Percentiles rank a stretch among this genome's conserved stretches.
Conservation (phyloP, 2,888 invertebrate genomes). For the Gymnosoma rotundatum region DNA sequence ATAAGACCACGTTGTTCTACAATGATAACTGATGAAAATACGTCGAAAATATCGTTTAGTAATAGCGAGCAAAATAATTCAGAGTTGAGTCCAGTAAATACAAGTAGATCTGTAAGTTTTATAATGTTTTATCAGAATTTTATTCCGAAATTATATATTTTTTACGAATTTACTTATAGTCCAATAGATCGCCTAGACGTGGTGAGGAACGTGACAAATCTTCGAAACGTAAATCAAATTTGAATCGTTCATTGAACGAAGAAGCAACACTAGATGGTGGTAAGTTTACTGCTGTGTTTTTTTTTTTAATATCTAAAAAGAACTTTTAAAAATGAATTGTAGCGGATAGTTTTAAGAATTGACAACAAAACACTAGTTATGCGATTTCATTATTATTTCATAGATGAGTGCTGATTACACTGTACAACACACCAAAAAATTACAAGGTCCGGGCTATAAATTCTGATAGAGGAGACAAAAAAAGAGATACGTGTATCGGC, state of each 20-base stretch:
- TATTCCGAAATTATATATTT: constrained; percentile 2
- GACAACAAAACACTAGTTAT: too few species aligned
- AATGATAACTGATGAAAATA: constrained; percentile 74
- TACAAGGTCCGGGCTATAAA: too few species aligned
- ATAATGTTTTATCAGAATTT: background rate
- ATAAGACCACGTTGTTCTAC: constrained; percentile 78
- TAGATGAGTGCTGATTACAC: too few species aligned
- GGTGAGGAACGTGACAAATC: constrained; percentile 85
- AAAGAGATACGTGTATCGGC: too few species aligned
- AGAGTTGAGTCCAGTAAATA: constrained; percentile 79
- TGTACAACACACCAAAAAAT: too few species aligned
- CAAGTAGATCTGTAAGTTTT: constrained; percentile 76
- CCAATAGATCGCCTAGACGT: constrained; percentile 79
- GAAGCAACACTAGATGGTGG: constrained; percentile 81
- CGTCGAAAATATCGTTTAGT: constrained; percentile 38
- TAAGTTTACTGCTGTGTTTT: constrained; percentile 74
- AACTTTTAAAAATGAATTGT: too few species aligned
- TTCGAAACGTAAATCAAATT: constrained; percentile 86
- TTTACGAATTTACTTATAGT: constrained; percentile 72
- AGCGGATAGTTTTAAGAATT: too few species aligned
- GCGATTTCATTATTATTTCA: too few species aligned
- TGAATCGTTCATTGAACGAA: constrained; percentile 84
- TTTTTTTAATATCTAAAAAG: too few species aligned
- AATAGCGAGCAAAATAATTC: constrained; percentile 51
- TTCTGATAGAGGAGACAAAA: too few species aligned